A percentile compares a stretch with the other conserved stretches of the same genome.
Evolutionary conservation across 2,797 vertebrate species (phyloP).

Genomic region (Typhlichthys subterraneus): DNA sequence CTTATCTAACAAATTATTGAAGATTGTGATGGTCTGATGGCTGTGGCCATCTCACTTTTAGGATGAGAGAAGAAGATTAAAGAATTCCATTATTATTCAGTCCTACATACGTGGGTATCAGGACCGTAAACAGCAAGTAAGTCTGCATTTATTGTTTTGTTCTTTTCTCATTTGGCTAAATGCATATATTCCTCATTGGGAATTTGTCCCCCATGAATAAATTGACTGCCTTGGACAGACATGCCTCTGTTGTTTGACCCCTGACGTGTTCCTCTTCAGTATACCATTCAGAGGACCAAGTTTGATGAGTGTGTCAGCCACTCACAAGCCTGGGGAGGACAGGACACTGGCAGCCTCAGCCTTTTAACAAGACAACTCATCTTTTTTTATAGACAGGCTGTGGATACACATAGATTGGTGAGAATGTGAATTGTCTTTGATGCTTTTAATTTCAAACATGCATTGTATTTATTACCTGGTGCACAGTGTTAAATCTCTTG

Average conservation of each 20-base stretch:
- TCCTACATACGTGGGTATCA: slow-evolving; percentile 94
- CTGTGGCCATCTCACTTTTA: slow-evolving; percentile 45
- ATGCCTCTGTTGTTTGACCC: slow-evolving; percentile 12
- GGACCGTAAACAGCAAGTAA: slow-evolving; percentile 93
- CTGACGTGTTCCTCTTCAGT: slow-evolving; percentile 65
- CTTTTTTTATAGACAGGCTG: slow-evolving; percentile 93
- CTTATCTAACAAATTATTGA: not conserved
- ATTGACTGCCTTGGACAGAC: not conserved
- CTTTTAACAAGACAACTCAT: slow-evolving; percentile 91
- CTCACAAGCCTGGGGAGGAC: slow-evolving; percentile 76
- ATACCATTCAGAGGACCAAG: slow-evolving; percentile 86
- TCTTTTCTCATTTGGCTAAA: not conserved
- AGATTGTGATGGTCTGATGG: not conserved
- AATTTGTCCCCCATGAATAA: not conserved
- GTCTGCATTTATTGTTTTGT: slow-evolving; percentile 11
- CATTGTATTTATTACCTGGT: not conserved
- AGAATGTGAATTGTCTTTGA: slow-evolving; percentile 45
- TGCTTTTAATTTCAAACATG: not conserved
- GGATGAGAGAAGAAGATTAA: slow-evolving; percentile 95
- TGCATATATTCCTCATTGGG: not conserved
- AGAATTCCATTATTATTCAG: slow-evolving; percentile 96
- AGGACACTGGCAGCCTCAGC: slow-evolving; percentile 80
- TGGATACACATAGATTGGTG: slow-evolving; percentile 93
- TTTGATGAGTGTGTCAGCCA: slow-evolving; percentile 86
- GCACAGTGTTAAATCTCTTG: not conserved